Conservation (phyloP, 2,888 invertebrate genomes). For the Torymus tubicola region DNA sequence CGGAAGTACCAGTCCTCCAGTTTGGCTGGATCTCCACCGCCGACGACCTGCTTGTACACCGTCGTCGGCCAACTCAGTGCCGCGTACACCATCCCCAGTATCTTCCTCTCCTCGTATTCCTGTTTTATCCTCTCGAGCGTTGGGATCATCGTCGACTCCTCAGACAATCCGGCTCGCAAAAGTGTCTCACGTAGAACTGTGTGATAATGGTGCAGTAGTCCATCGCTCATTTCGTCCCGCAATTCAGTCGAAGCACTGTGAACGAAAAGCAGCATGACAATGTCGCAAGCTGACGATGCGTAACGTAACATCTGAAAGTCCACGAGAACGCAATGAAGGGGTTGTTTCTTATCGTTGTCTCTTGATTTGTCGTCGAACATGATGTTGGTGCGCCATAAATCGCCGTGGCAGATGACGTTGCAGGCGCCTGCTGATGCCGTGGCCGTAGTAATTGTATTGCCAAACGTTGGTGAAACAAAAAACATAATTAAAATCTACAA, state of each 20-base stretch:
- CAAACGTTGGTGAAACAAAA: too few species aligned
- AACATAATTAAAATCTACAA: too few species aligned
- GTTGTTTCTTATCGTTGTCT: too few species aligned
- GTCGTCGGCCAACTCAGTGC: conserved; percentile 38
- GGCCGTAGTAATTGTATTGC: too few species aligned
- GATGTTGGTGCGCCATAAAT: conserved; percentile 52
- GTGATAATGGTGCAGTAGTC: conserved; percentile 33
- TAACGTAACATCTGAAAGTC: conserved; percentile 56
- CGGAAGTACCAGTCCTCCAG: conserved; percentile 44
- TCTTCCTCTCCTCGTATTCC: conserved; percentile 31
- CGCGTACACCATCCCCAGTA: conserved; percentile 38
- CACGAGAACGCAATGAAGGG: conserved; percentile 35
- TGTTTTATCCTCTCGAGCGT: background rate
- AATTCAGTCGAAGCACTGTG: conserved; percentile 16
- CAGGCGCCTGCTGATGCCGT: background rate
- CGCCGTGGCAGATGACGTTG: conserved; percentile 52
- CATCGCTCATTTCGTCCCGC: background rate
- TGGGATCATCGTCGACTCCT: background rate
- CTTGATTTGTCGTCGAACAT: conserved; percentile 31
- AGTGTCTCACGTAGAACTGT: background rate
- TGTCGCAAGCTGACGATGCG: conserved; percentile 38
- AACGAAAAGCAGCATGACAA: conserved; percentile 41
- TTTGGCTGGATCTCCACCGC: conserved; percentile 6
- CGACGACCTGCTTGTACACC: background rate
- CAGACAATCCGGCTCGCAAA: background rate